These are phyloP conservation scores for Romanogobio albipinnatus DNA, from an alignment of 2,113 vertebrate species.

Conservation along the genomic window DNA sequence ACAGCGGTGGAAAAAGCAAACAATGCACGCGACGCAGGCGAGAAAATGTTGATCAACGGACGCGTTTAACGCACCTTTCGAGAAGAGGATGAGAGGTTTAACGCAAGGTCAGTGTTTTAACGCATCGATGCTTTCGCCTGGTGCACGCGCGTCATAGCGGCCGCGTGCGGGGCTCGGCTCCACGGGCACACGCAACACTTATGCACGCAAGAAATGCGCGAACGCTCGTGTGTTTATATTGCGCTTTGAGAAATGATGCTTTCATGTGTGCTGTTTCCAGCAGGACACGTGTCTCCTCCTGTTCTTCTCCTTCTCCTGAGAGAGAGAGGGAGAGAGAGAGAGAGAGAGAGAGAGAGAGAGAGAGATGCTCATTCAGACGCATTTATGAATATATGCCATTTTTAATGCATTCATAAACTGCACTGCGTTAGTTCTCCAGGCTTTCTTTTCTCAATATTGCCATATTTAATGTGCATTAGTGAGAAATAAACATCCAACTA, in stretches of 20 bases:
- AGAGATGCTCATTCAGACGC: too few species aligned
- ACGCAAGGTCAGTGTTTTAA: conserved; percentile 5
- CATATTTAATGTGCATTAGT: too few species aligned
- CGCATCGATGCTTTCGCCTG: neutral
- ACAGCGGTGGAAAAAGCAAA: conserved; percentile 1
- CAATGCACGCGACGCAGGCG: neutral
- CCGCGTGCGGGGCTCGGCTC: neutral
- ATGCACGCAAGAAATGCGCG: neutral
- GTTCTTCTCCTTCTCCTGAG: too few species aligned
- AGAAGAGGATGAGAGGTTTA: neutral
- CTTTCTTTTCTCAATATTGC: too few species aligned
- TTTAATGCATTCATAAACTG: too few species aligned
- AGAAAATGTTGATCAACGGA: neutral
- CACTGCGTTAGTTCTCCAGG: too few species aligned
- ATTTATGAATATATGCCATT: too few species aligned
- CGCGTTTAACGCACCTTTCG: neutral
- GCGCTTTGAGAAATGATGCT: neutral
- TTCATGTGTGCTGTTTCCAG: neutral
- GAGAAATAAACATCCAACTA: too few species aligned
- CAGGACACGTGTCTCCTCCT: neutral
- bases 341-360: too few species aligned
- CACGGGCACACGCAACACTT: conserved; percentile 15
- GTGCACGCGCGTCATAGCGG: neutral
- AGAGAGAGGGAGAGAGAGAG: too few species aligned
- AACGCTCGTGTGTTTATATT: neutral